Evolutionary conservation across 2,113 vertebrate genomes (phyloP).

Genomic region (Colius striatus): DNA sequence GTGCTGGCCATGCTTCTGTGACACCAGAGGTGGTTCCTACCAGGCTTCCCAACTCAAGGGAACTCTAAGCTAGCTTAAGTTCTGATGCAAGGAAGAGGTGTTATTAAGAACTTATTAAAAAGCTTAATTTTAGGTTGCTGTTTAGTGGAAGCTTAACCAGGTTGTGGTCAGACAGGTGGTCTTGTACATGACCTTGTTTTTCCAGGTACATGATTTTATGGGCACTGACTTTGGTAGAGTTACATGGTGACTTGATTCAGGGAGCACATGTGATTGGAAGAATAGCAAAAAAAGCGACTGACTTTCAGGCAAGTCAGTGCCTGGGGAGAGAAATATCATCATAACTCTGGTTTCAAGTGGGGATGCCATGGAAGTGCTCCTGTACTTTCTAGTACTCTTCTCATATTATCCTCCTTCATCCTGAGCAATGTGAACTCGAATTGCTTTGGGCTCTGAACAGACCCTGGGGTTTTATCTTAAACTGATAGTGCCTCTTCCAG

Average conservation of each 20-base stretch:
- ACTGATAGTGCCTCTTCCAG: not conserved
- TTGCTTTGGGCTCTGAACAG: not conserved
- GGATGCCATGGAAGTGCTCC: accelerated
- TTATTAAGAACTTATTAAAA: too few relatives aligned
- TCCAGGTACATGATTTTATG: accelerated
- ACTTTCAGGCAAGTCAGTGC: not conserved
- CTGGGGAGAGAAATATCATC: not conserved
- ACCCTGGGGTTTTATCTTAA: not conserved
- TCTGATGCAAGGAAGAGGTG: not conserved
- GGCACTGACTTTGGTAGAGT: not conserved
- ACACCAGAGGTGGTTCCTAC: not conserved
- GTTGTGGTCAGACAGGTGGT: accelerated
- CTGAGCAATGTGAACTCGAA: not conserved
- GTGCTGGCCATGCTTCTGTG: not conserved
- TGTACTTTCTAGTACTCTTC: not conserved
- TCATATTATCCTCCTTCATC: not conserved
- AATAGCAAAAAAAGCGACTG: not conserved
- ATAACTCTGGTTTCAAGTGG: accelerated
- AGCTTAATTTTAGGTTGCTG: not conserved
- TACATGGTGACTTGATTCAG: not conserved
- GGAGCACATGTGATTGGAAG: not conserved
- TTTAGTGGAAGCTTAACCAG: not conserved
- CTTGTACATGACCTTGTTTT: accelerated
- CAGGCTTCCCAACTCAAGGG: not conserved
- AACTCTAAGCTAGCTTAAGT: not conserved